These are phyloP conservation scores for Sebastes kiyomatsui DNA, from an alignment of 2,797 vertebrate genomes.

Conservation along the genomic window DNA sequence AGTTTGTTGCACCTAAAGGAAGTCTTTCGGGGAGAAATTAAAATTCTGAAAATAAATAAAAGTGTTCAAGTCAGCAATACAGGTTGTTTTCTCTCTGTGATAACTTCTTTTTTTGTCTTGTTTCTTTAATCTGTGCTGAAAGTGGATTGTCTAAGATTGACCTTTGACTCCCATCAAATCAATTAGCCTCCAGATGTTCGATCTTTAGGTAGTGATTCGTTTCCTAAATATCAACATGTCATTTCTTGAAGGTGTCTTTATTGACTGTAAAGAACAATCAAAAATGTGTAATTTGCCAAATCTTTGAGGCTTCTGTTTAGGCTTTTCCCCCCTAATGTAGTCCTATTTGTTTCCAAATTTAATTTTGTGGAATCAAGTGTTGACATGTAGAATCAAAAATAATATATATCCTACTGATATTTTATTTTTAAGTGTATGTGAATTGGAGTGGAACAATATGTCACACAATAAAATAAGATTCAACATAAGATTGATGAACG, in stretches of 20 bases:
- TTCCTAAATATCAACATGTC: not conserved
- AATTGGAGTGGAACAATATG: not conserved
- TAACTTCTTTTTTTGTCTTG: not conserved
- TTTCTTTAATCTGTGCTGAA: not conserved
- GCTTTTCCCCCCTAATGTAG: not conserved
- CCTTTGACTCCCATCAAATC: conserved; percentile 13
- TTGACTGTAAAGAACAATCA: not conserved
- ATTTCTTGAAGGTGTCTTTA: not conserved
- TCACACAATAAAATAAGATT: not conserved
- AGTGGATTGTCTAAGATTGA: not conserved
- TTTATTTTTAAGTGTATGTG: not conserved
- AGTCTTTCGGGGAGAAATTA: not conserved
- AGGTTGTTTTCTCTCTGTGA: not conserved
- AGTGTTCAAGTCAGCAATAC: not conserved
- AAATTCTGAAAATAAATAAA: conserved; percentile 1
- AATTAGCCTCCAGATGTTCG: not conserved
- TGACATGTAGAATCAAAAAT: not conserved
- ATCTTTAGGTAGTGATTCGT: not conserved
- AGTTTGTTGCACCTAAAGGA: not conserved
- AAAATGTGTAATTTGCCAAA: not conserved
- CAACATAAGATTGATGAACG: not conserved
- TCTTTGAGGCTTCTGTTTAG: no score
- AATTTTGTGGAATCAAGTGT: not conserved
- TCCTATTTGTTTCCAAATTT: not conserved
- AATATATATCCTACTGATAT: not conserved